Conservation (phyloP, 2,797 vertebrate genomes). For the Discoglossus pictus region DNA sequence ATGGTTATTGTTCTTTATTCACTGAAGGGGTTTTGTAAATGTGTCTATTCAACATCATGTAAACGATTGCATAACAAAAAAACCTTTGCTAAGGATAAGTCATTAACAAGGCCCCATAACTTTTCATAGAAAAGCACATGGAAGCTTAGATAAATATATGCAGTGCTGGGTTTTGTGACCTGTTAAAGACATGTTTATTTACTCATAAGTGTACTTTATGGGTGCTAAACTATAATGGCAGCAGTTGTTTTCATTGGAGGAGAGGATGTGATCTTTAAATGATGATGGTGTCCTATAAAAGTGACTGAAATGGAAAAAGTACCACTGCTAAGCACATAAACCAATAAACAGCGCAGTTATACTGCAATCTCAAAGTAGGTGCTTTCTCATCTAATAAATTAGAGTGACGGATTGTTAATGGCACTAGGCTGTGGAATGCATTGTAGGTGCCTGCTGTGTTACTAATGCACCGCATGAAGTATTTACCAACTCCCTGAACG, state of each 20-base stretch:
- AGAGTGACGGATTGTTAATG: constrained; percentile 39
- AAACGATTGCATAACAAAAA: too few relatives aligned
- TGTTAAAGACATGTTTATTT: too few relatives aligned
- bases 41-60: too few relatives aligned
- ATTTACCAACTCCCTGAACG: constrained; percentile 14
- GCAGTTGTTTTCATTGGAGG: constrained; percentile 1
- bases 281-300: constrained; percentile 26
- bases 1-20: too few relatives aligned
- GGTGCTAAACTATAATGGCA: constrained; percentile 10
- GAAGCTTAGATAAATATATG: too few relatives aligned
- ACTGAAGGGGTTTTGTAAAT: too few relatives aligned
- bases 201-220: neutral
- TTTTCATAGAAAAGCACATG: too few relatives aligned
- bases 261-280: constrained; percentile 31
- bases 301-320: constrained; percentile 15
- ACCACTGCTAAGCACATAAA: constrained; percentile 15
- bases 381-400: constrained; percentile 44
- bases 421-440: constrained; percentile 16
- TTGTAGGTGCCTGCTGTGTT: constrained; percentile 29
- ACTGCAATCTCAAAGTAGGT: constrained; percentile 12
- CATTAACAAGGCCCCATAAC: too few relatives aligned
- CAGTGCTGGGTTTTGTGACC: too few relatives aligned
- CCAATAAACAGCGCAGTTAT: constrained; percentile 30
- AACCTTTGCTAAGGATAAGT: too few relatives aligned
- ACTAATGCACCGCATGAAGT: constrained; percentile 31